Evolutionary conservation across 2,113 vertebrate genomes (phyloP).

Genomic region (Malurus cyaneus): DNA sequence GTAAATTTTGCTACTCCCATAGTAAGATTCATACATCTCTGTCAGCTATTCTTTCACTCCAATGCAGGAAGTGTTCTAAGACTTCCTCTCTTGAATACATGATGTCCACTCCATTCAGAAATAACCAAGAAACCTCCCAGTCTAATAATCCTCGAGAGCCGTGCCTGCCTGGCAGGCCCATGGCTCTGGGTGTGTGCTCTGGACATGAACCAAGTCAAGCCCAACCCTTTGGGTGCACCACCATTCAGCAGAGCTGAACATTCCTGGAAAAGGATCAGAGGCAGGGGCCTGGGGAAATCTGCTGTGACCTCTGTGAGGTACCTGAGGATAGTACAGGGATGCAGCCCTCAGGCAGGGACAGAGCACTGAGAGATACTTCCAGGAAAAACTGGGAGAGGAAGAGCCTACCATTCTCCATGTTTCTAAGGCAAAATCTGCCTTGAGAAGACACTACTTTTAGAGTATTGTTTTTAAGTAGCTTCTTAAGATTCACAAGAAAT

Average conservation of each 20-base stretch:
- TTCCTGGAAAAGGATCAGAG: neutral
- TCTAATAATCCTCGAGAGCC: rapidly evolving
- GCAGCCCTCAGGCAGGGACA: neutral
- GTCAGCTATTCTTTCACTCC: neutral
- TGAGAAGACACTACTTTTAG: neutral
- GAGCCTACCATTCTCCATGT: neutral
- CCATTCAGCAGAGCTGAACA: rapidly evolving
- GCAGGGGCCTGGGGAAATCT: neutral
- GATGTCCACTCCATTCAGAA: neutral
- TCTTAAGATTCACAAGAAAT: neutral
- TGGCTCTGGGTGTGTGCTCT: neutral
- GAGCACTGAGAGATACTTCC: neutral
- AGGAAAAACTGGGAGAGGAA: neutral
- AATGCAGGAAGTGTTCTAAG: neutral
- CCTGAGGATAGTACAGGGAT: neutral
- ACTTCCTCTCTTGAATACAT: neutral
- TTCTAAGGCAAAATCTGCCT: neutral
- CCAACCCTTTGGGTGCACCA: neutral
- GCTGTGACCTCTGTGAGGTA: rapidly evolving
- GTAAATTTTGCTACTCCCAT: neutral
- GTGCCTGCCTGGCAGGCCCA: rapidly evolving
- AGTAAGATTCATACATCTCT: neutral
- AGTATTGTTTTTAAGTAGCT: neutral
- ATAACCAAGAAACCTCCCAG: neutral
- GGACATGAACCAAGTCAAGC: neutral